Conservation (phyloP, 2,113 vertebrate genomes). For the Pica pica region DNA sequence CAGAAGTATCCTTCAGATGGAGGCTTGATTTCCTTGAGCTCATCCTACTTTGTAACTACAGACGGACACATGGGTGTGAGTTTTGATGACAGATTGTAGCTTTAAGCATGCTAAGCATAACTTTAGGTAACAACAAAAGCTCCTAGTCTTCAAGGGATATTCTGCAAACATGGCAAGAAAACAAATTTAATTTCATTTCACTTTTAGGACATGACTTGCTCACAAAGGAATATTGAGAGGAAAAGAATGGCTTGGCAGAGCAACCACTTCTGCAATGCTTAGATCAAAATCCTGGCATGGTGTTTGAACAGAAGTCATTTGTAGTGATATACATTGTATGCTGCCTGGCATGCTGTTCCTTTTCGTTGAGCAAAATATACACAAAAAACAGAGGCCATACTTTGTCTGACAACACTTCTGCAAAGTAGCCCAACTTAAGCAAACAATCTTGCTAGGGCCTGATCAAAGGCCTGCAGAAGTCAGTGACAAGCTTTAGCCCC, state of each 20-base stretch:
- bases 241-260: neutral
- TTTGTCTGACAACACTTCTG: neutral
- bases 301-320: neutral
- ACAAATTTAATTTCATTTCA: neutral
- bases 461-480: neutral
- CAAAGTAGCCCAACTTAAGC: neutral
- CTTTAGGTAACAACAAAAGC: neutral
- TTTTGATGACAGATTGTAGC: neutral
- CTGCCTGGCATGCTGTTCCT: neutral
- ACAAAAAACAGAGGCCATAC: neutral
- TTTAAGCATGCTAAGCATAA: neutral
- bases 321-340: neutral
- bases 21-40: neutral
- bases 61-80: neutral
- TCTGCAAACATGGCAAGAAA: neutral
- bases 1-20: neutral
- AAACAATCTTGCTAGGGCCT: neutral
- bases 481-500: neutral
- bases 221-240: conserved; percentile 9
- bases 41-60: neutral
- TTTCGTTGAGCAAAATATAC: neutral
- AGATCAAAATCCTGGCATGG: neutral
- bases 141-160: neutral
- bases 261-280: neutral
- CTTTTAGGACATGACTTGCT: neutral